Evolutionary conservation across 2,797 vertebrate species (phyloP), one percentile per base, ranked within the genome.

Genomic region (Delichon dasypus): DNA sequence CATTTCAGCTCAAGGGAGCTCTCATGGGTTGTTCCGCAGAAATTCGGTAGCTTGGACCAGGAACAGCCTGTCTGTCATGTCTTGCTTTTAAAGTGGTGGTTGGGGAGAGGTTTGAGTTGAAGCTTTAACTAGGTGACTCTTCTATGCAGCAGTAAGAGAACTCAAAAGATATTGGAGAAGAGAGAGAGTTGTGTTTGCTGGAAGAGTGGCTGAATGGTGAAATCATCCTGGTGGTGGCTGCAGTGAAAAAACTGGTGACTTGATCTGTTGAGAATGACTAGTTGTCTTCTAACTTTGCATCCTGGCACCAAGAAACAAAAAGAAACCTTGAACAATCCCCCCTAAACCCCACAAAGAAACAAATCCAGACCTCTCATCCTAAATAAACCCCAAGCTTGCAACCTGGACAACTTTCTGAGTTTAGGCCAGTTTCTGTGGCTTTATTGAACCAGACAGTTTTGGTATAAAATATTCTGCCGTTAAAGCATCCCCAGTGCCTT

Each of bases 341-440:
- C 5, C 5, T 20, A 20, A 10, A 38, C 4, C 18, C 23, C 14
- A 29, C 32, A 40, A 48, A 30, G 2, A 27, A 44, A 22, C 23
- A 38, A 38, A 38, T 38, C 16, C 48, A 44, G 25, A 34, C 19
- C 1, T 7, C 8, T 32, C 23, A 54, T 40, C 16, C 48, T 61
- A 34, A 62, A 55, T 34, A 25, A 55, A 34, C 13, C 13, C 26
- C 9, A 50, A 16, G 10, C 3, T 27, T 5, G 2, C 21, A 32
- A 48, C 3, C 15, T 13, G 21, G 8, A 4, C 10, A 61, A 5
- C 32, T 55, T 90, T 7, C 1, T 0, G 4, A 47, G n/a, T 71
- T 66, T 40, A 32, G 30, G 13, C 12, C 5, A 13, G 3, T 21
- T 77, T 80, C 11, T 30, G 5, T 64, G 54, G 13, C 29, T 79